Evolutionary conservation across 1,140 invertebrate species (phyloP).

Genomic region (Diabrotica virgifera): DNA sequence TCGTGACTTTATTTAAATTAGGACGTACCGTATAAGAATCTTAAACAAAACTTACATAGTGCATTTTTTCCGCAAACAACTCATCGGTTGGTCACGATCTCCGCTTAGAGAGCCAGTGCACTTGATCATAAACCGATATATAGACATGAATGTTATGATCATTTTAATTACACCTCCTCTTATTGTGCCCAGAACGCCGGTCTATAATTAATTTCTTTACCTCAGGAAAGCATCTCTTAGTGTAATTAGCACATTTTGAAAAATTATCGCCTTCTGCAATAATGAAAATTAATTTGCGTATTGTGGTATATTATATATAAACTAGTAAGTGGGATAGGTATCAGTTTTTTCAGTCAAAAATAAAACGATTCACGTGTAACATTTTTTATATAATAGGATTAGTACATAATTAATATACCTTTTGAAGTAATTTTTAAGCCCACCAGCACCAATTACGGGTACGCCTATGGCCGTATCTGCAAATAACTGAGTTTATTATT

Average conservation of each 20-base stretch:
- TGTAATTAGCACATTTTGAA: background rate
- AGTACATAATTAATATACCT: too few species aligned
- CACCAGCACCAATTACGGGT: too few species aligned
- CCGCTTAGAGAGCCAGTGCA: background rate
- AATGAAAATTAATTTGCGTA: background rate
- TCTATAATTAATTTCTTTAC: background rate
- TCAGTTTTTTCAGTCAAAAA: too few species aligned
- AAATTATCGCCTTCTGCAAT: background rate
- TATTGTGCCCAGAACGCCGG: background rate
- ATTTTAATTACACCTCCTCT: slow-evolving; percentile 3
- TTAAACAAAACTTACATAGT: background rate
- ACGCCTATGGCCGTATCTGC: too few species aligned
- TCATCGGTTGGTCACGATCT: background rate
- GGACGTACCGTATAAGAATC: too few species aligned
- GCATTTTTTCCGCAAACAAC: background rate
- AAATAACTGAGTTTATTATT: too few species aligned
- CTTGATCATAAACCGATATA: background rate
- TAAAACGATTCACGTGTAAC: too few species aligned
- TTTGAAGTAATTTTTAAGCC: too few species aligned
- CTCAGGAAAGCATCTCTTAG: background rate
- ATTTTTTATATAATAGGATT: too few species aligned
- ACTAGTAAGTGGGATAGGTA: too few species aligned
- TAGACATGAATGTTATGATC: slow-evolving; percentile 2
- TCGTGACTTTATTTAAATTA: too few species aligned
- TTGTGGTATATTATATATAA: too few species aligned